Evolutionary conservation across 2,888 invertebrate genomes (phyloP).

Genomic region (Erynnis tages): DNA sequence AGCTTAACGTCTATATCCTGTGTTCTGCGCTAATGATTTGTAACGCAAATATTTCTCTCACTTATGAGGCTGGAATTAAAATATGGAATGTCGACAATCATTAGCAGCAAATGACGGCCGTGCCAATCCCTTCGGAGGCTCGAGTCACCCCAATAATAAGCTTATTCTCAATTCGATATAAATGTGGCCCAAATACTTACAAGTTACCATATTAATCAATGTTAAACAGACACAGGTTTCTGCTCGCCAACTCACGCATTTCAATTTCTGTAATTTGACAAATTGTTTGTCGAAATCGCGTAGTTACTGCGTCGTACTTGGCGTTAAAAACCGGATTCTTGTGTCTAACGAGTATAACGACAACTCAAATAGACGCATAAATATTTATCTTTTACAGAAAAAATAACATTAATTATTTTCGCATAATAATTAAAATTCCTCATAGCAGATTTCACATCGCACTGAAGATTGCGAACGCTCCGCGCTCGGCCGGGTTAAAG

Average conservation of each 20-base stretch:
- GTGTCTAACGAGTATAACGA: constrained; percentile 21
- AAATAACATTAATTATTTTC: constrained; percentile 20
- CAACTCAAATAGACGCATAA: constrained; percentile 2
- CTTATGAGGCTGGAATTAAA: not conserved
- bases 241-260: not conserved
- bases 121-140: not conserved
- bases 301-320: not conserved
- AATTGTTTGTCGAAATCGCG: constrained; percentile 28
- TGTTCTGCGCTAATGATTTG: no score
- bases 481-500: constrained; percentile 20
- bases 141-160: not conserved
- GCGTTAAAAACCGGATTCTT: constrained; percentile 24
- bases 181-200: constrained; percentile 15
- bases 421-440: constrained; percentile 26
- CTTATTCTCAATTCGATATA: not conserved
- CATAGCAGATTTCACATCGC: constrained; percentile 25
- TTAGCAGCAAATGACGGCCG: not conserved
- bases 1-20: no score
- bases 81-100: constrained; percentile 7
- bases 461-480: constrained; percentile 22
- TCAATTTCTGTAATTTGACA: constrained; percentile 29
- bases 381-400: constrained; percentile 6
- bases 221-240: not conserved
- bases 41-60: not conserved
- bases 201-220: constrained; percentile 19